Percentiles rank a stretch among this genome's conserved stretches.
Evolutionary conservation across 2,888 invertebrate genomes (phyloP).

Genomic region (Empis livida): DNA sequence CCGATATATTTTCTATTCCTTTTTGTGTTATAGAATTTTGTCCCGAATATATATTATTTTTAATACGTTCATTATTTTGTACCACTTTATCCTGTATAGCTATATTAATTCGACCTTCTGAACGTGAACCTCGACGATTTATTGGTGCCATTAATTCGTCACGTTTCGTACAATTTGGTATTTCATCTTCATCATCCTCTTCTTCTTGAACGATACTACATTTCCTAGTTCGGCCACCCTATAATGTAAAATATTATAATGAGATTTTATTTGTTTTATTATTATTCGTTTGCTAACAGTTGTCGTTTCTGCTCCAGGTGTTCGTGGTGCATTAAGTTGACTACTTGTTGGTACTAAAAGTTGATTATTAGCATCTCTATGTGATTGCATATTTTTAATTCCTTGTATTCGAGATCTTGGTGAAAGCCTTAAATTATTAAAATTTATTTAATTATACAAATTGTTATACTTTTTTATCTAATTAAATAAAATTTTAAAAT

Average conservation of each 20-base stretch:
- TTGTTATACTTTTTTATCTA: neutral
- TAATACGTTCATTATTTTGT: slow-evolving; percentile 42
- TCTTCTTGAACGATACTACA: slow-evolving; percentile 89
- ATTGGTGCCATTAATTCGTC: slow-evolving; percentile 42
- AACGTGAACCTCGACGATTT: slow-evolving; percentile 60
- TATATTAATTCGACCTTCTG: slow-evolving; percentile 64
- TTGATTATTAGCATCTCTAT: slow-evolving; percentile 6
- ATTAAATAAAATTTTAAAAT: neutral
- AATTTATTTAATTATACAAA: neutral
- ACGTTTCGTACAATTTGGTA: slow-evolving; percentile 36
- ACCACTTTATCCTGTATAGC: slow-evolving; percentile 47
- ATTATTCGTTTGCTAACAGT: no score
- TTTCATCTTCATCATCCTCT: slow-evolving; percentile 75
- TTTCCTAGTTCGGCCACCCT: slow-evolving; percentile 57
- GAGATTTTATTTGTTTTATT: no score
- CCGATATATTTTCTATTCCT: slow-evolving; percentile 12
- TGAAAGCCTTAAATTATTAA: slow-evolving; percentile 7
- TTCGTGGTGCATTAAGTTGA: slow-evolving; percentile 46
- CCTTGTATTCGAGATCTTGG: slow-evolving; percentile 9
- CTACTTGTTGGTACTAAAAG: slow-evolving; percentile 8
- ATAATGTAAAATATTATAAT: neutral
- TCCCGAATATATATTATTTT: slow-evolving; percentile 24
- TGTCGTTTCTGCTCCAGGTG: slow-evolving; percentile 49
- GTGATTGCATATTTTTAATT: slow-evolving; percentile 5
- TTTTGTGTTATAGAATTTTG: slow-evolving; percentile 2